Evolutionary conservation across 2,113 vertebrate genomes (phyloP).

Genomic region (Anguilla japonica): DNA sequence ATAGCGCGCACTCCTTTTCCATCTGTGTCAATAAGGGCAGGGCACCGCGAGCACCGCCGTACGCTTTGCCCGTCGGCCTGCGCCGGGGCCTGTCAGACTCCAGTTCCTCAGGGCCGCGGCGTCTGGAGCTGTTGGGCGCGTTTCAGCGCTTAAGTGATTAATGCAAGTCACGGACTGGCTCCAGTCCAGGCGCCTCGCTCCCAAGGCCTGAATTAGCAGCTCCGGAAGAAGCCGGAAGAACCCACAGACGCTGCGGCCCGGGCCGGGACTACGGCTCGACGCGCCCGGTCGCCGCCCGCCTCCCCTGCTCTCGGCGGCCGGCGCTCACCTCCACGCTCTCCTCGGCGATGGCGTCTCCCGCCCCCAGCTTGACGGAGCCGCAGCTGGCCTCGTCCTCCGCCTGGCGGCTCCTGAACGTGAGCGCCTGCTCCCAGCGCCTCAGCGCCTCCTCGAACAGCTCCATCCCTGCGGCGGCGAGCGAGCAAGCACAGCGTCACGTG

Average conservation of each 20-base stretch:
- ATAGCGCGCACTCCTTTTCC: background rate
- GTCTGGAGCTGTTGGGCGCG: too few relatives aligned
- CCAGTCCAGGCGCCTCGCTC: too few relatives aligned
- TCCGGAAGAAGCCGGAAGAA: too few relatives aligned
- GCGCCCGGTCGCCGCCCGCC: too few relatives aligned
- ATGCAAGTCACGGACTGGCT: too few relatives aligned
- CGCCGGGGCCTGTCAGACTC: too few relatives aligned
- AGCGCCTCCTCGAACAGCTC: constrained; percentile 94
- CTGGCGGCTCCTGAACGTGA: constrained; percentile 83
- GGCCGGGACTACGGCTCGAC: too few relatives aligned
- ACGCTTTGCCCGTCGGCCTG: too few relatives aligned
- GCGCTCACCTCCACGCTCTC: constrained; percentile 82
- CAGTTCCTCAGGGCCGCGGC: too few relatives aligned
- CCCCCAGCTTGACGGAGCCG: constrained; percentile 80
- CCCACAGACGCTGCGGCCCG: background rate
- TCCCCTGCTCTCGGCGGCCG: background rate
- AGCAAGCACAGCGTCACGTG: background rate
- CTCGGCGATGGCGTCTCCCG: constrained; percentile 88
- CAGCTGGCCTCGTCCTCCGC: constrained; percentile 82
- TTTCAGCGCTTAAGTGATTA: too few relatives aligned
- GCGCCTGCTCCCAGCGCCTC: constrained; percentile 89
- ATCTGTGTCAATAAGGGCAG: background rate
- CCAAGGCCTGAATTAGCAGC: too few relatives aligned
- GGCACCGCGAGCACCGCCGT: background rate
- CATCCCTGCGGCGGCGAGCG: constrained; percentile 75